Base-by-base conservation (phyloP, 1,140 invertebrate species). In the Drosophila bipectinata region DNA sequence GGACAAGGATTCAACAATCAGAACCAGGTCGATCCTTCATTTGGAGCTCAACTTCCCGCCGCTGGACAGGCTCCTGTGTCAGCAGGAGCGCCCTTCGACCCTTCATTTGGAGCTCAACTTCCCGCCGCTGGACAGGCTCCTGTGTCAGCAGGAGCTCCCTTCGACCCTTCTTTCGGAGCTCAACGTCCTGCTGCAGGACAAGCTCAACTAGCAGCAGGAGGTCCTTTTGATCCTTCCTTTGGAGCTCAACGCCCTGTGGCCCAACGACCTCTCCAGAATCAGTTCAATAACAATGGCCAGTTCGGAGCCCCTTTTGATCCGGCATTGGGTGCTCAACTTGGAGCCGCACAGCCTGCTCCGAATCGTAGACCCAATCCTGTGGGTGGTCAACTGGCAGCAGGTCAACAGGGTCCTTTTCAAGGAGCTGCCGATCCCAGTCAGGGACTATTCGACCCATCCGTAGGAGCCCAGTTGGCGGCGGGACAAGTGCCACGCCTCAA, bases 101-200 rank as follows among this genome's bases (percentile, higher is more conserved):
- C 80, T 0, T 74, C 60, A 1, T 49, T 63, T 0, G 47, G 49
- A 2, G 60, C 24, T 6, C 77, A 77, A 34, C 18, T 60, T 15
- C 39, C 18, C 8, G 32, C 63, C 0, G 61, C 60, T 4, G 73
- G 56, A 24, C 78, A 62, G 41, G 62, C 48, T 32, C 60, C 72
- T 12, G 39, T 79, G 6, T 34, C 57, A n/a, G 44, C 28, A 3
- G 55, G 53, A n/a, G 39, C 41, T 44, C 14, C 41, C 41, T 72
- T 75, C 41, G 71, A 75, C 53, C 72, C 80, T 0, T 74, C 60
- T 1, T 49, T 77, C 2, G 67, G 76, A 6, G 66, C 12, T 3
- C 80, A 82, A 30, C 44, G 52, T 47, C 69, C 68, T 4, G 60
- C 61, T 1, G 66, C 49, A 8, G 44, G 44, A 4, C 44, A 47